Evolutionary conservation across 2,113 vertebrate genomes (phyloP).

Genomic region (Dicerorhinus sumatrensis): DNA sequence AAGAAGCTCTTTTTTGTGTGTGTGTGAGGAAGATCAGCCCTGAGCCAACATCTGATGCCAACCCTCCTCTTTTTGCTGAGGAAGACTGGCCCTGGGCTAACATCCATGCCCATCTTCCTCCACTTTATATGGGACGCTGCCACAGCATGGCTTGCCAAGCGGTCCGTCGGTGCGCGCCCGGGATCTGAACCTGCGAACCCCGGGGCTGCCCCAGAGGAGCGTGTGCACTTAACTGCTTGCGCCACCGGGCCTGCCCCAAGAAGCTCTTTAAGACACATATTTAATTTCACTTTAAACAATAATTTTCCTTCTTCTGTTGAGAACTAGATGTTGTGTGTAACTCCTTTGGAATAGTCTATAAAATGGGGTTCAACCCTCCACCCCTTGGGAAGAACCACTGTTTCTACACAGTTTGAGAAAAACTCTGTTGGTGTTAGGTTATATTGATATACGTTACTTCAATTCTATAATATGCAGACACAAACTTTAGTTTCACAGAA

Average conservation of each 20-base stretch:
- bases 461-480: not conserved
- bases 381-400: not conserved
- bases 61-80: no score
- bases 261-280: not conserved
- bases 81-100: no score
- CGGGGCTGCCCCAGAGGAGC: no score
- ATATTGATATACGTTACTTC: not conserved
- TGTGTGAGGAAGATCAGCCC: no score
- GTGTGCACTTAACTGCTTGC: no score
- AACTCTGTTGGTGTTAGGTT: not conserved
- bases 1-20: not conserved
- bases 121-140: no score
- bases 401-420: not conserved
- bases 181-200: no score
- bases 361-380: not conserved
- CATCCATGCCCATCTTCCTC: no score
- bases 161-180: no score
- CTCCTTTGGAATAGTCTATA: not conserved
- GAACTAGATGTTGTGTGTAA: not conserved
- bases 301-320: not conserved
- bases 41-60: no score
- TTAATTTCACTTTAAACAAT: constrained; percentile 6
- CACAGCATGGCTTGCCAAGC: no score
- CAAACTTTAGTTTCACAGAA: not conserved
- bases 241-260: not conserved